Evolutionary conservation across 2,113 vertebrate genomes (phyloP), one percentile per base, ranked within the genome.

Genomic region (Camelus dromedarius): DNA sequence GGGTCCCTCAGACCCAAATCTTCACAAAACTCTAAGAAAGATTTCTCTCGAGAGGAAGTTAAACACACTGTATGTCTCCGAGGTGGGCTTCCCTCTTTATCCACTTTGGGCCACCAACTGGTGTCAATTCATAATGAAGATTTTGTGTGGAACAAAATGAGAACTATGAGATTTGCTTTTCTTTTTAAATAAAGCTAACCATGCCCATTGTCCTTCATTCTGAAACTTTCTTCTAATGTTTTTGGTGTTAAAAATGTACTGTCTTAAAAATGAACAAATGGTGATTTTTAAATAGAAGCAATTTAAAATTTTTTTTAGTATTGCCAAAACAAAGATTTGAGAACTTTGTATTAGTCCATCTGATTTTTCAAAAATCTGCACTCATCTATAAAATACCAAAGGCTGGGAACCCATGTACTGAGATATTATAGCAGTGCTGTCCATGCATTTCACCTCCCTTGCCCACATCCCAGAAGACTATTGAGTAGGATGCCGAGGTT

Each of bases 201-300:
- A 54, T 5, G 1, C 4, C 35, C 48, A 16, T 58, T 66, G 22
- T 20, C 66, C 46, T 86, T 72, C 80, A 64, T 66, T 73, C 75
- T 54, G 30, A 87, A 92, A 73, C 13, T 32, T 24, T 56, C 56
- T 80, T 26, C 48, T 4, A 87, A 73, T 13, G 15, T 14, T 95
- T 70, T 72, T 42, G 62, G 62, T 85, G 26, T 85, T 85, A 79
- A 85, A 91, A 91, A 70, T n/a, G 32, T 52, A 20, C 30, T 62
- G 84, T 84, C 62, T 26, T 22, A 30, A 73, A 48, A 72, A 60
- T 2, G 19, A 72, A 35, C 0, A 10, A 67, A 76, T 19, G 12
- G 52, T 42, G 6, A 42, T 86, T 67, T 73, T 69, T 38, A 69
- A 82, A 52, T 32, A 19, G 50, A 79, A 48, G 28, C 13, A 5